Evolutionary conservation across 2,113 vertebrate genomes (phyloP), one percentile per base, ranked within the genome.

Genomic region (Myotis davidii): DNA sequence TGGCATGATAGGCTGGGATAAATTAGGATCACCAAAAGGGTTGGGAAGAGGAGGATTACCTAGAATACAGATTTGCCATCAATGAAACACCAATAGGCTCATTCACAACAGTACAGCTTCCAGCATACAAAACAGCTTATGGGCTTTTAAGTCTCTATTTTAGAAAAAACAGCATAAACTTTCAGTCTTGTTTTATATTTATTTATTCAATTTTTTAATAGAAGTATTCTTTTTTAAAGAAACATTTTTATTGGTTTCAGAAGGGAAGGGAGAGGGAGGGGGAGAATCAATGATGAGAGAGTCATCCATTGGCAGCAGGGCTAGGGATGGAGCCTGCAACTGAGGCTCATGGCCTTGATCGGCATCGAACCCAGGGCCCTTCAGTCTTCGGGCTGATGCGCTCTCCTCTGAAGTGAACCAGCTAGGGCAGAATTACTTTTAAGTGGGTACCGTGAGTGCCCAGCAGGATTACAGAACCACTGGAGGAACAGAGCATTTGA

Each of bases 31-130:
- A 72, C 99, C 99, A 1, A 99, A 99, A 11, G 99, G 99, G 98
- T 99, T 99, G 56, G 99, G 98, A 96, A 99, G 99, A 69, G 99
- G 99, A 72, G 99, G 99, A 98, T 99, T 99, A 98, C 99, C 99
- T 99, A 98, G 39, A 96, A 98, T 21, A 97, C 97, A 98, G 65
- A 97, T 95, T 97, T 93, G 94, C 89, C 91, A 95, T 37, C 72
- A 90, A 95, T 98, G 70, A 98, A 96, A 97, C 45, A 84, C 37
- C 50, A 83, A 45, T 54, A 64, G 70, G 79, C 25, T 73, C 97
- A 21, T 95, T 32, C 39, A 87, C 9, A 86, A 14, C 37, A 73
- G 74, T 14, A 88, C 6, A 88, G 37, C 34, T 87, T 88, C 90
- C 16, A 73, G 45, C 37, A 88, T 0, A 97, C 91, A 97, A 97